Conservation (phyloP, 2,797 vertebrate genomes). For the Chaetophractus vellerosus region DNA sequence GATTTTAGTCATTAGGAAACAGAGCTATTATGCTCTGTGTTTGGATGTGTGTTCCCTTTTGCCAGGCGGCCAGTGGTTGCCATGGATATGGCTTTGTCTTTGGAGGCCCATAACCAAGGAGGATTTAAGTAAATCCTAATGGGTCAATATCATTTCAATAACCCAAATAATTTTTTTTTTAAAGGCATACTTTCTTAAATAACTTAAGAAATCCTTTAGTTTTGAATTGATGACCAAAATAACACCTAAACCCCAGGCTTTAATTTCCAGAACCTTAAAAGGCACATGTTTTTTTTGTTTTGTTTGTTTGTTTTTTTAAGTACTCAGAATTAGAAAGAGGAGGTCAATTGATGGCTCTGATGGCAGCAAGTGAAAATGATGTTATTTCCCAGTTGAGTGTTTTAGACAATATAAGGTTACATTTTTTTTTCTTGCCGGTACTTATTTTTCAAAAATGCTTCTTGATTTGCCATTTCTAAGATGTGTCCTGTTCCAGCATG, state of each 20-base stretch:
- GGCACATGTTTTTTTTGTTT: background rate
- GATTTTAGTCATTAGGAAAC: conserved; percentile 76
- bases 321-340: background rate
- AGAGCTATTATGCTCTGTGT: background rate
- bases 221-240: conserved; percentile 33
- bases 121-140: conserved; percentile 85
- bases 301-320: conserved; percentile 8
- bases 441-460: conserved; percentile 72
- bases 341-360: background rate
- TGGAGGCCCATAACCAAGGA: conserved; percentile 81
- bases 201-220: conserved; percentile 71
- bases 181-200: conserved; percentile 51
- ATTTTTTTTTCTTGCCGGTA: conserved; percentile 59
- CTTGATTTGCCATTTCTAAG: conserved; percentile 79
- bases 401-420: conserved; percentile 79
- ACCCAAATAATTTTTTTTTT: background rate
- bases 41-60: conserved; percentile 76
- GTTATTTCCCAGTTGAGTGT: conserved; percentile 69
- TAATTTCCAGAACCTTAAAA: conserved; percentile 2
- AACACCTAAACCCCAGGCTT: conserved; percentile 13
- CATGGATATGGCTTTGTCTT: conserved; percentile 89
- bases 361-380: conserved; percentile 51
- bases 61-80: conserved; percentile 85
- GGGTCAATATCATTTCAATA: conserved; percentile 87
- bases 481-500: conserved; percentile 85